Conservation (phyloP, 2,888 invertebrate species). For the Molorchus minor region DNA sequence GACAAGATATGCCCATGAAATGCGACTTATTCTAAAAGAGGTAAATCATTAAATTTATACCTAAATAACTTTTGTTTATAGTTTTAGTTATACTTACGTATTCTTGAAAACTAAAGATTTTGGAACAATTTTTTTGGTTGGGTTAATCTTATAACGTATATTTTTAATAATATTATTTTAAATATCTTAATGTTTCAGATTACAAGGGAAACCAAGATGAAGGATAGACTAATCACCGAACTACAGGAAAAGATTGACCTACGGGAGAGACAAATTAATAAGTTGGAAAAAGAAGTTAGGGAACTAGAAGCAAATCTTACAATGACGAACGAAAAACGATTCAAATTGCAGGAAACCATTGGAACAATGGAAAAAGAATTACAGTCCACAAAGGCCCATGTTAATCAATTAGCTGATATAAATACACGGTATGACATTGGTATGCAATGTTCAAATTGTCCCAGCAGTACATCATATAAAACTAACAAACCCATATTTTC, state of each 20-base stretch:
- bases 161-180: slow-evolving; percentile 4
- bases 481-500: slow-evolving; percentile 1
- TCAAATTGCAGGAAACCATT: slow-evolving; percentile 57
- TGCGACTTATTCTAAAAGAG: slow-evolving; percentile 52
- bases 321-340: slow-evolving; percentile 57
- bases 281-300: slow-evolving; percentile 53
- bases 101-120: too few relatives aligned
- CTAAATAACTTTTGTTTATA: slow-evolving; percentile 1
- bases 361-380: slow-evolving; percentile 57
- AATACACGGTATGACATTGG: slow-evolving; percentile 55
- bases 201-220: slow-evolving; percentile 46
- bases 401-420: slow-evolving; percentile 53
- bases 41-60: slow-evolving; percentile 40
- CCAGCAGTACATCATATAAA: background rate
- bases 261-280: slow-evolving; percentile 47
- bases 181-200: slow-evolving; percentile 27
- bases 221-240: slow-evolving; percentile 52
- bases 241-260: slow-evolving; percentile 52
- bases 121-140: too few relatives aligned
- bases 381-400: slow-evolving; percentile 56
- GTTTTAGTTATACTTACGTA: too few relatives aligned
- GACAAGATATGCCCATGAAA: slow-evolving; percentile 55
- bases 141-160: background rate
- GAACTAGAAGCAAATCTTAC: slow-evolving; percentile 53
- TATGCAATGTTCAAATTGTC: slow-evolving; percentile 38